Percentiles rank a stretch among this genome's conserved stretches.
phyloP scores from a whole-genome alignment of 1,140 invertebrate species.

The Metaphire vulgaris region DNA sequence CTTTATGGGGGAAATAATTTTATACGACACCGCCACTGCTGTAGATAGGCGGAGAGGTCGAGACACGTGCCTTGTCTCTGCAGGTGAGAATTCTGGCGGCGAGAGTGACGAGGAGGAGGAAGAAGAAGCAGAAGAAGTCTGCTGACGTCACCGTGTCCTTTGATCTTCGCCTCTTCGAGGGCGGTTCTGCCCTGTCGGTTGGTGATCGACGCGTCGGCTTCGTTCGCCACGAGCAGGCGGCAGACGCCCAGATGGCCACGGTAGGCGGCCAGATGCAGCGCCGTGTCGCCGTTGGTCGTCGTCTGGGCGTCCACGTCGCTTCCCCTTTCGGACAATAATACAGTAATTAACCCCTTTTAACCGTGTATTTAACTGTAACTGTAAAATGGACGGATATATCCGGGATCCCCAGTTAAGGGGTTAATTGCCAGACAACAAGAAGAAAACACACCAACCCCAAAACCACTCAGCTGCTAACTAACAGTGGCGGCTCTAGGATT shows the following conservation, averaged over 20 bases:
- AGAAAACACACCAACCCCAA: too few species aligned
- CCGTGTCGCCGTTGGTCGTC: slow-evolving; percentile 21
- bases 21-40: too few species aligned
- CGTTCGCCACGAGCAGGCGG: slow-evolving; percentile 16
- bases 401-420: background rate
- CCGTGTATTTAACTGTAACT: background rate
- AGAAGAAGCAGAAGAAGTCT: too few species aligned
- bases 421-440: background rate
- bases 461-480: too few species aligned
- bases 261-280: slow-evolving; percentile 27
- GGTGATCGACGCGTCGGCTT: slow-evolving; percentile 1
- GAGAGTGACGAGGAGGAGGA: too few species aligned
- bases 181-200: slow-evolving; percentile 23
- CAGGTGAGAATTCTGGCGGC: too few species aligned
- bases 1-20: too few species aligned
- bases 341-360: too few species aligned
- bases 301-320: slow-evolving; percentile 11
- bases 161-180: slow-evolving; percentile 13
- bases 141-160: slow-evolving; percentile 8
- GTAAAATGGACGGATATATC: background rate
- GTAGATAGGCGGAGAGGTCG: too few species aligned
- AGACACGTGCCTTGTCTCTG: too few species aligned
- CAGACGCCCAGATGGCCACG: slow-evolving; percentile 14
- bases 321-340: slow-evolving; percentile 5
- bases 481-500: background rate